phyloP scores from a whole-genome alignment of 2,888 invertebrate genomes.

The Atherix ibis region DNA sequence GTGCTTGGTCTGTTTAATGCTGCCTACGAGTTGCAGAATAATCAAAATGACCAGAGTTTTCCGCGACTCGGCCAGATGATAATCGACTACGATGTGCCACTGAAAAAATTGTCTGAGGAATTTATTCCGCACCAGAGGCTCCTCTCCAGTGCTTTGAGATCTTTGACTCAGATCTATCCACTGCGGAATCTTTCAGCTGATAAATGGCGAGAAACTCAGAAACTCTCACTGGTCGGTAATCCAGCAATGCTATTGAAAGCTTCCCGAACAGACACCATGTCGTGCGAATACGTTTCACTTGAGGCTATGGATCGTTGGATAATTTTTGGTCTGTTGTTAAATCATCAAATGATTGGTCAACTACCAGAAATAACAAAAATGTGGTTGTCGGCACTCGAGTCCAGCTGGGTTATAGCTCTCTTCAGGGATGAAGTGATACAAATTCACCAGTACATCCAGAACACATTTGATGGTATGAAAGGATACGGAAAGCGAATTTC shows the following conservation, averaged over 20 bases:
- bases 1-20: slow-evolving; percentile 94
- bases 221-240: slow-evolving; percentile 83
- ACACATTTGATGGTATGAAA: slow-evolving; percentile 88
- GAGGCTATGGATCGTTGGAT: slow-evolving; percentile 96
- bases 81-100: slow-evolving; percentile 89
- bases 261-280: slow-evolving; percentile 88
- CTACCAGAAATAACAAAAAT: slow-evolving; percentile 67
- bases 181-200: slow-evolving; percentile 85
- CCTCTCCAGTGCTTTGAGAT: slow-evolving; percentile 70
- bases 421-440: slow-evolving; percentile 96
- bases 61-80: slow-evolving; percentile 95
- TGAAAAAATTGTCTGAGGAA: slow-evolving; percentile 92
- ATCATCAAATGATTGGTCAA: slow-evolving; percentile 75
- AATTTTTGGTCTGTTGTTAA: slow-evolving; percentile 82
- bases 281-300: slow-evolving; percentile 91
- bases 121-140: slow-evolving; percentile 88
- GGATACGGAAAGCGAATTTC: slow-evolving; percentile 83
- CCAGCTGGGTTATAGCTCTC: slow-evolving; percentile 84
- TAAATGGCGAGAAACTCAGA: slow-evolving; percentile 85
- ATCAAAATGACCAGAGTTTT: slow-evolving; percentile 78
- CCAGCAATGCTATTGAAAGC: slow-evolving; percentile 90
- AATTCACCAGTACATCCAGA: slow-evolving; percentile 83
- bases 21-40: slow-evolving; percentile 91
- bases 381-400: slow-evolving; percentile 84
- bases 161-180: slow-evolving; percentile 74